Evolutionary conservation across 2,888 invertebrate genomes (phyloP).

Genomic region (Macrophya annulata): DNA sequence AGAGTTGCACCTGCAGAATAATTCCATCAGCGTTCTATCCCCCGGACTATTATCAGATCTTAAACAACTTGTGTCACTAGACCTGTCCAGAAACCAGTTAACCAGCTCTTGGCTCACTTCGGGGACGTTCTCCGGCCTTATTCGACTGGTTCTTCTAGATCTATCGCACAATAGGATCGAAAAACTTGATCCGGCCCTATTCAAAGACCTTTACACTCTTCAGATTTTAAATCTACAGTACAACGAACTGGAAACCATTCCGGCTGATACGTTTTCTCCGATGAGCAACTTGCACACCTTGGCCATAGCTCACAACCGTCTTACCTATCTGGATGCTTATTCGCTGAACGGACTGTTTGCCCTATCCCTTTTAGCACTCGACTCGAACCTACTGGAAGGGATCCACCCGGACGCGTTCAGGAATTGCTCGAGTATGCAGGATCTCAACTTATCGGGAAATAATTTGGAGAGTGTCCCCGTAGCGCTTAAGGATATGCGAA

Average conservation of each 20-base stretch:
- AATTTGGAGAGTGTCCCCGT: constrained; percentile 89
- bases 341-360: constrained; percentile 94
- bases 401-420: constrained; percentile 94
- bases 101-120: constrained; percentile 93
- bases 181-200: constrained; percentile 91
- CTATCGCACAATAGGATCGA: constrained; percentile 92
- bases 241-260: constrained; percentile 92
- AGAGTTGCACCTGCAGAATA: constrained; percentile 95
- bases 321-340: constrained; percentile 92
- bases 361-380: constrained; percentile 90
- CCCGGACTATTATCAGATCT: constrained; percentile 92
- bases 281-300: constrained; percentile 96
- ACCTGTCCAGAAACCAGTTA: constrained; percentile 92
- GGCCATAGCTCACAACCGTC: constrained; percentile 92
- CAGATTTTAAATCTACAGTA: constrained; percentile 94
- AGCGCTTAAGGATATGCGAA: constrained; percentile 92
- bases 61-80: constrained; percentile 92
- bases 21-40: constrained; percentile 92
- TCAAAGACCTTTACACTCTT: constrained; percentile 92
- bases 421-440: constrained; percentile 94
- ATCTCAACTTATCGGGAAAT: constrained; percentile 94
- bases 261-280: constrained; percentile 93
- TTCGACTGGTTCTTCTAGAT: constrained; percentile 93
- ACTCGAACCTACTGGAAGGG: constrained; percentile 91
- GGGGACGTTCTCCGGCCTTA: constrained; percentile 92